Percentiles rank a stretch among this genome's conserved stretches.
These are phyloP conservation scores for Pelodiscus sinensis DNA, from an alignment of 2,113 vertebrate genomes.

Conservation along the genomic window DNA sequence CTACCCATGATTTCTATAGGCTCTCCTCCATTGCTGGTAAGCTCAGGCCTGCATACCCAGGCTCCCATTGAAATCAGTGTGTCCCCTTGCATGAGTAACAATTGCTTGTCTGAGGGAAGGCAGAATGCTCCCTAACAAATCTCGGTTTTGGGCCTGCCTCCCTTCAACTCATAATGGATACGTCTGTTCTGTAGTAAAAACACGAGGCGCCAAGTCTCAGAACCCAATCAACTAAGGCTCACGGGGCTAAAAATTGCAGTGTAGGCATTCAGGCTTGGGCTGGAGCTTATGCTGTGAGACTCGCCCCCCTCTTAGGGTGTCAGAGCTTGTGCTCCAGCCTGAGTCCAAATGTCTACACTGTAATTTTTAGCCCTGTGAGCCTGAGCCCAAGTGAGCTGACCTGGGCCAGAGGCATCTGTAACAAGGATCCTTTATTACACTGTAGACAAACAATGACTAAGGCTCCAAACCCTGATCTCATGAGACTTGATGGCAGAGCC, in stretches of 20 bases:
- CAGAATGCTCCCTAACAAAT: neutral
- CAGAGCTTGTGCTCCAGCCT: neutral
- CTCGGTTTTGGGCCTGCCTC: neutral
- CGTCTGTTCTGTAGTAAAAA: neutral
- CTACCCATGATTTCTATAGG: neutral
- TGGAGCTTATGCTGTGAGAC: neutral
- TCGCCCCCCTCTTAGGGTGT: neutral
- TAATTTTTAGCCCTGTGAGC: neutral
- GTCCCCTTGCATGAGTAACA: neutral
- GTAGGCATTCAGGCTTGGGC: neutral
- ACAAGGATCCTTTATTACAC: neutral
- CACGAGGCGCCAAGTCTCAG: neutral
- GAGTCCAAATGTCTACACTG: neutral
- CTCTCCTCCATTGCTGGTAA: neutral
- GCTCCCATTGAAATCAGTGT: neutral
- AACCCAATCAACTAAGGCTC: neutral
- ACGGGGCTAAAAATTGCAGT: neutral
- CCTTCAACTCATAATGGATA: neutral
- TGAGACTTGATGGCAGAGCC: neutral
- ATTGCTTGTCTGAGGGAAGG: neutral
- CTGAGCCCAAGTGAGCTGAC: neutral
- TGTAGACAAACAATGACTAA: neutral
- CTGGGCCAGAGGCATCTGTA: neutral
- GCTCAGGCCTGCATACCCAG: neutral
- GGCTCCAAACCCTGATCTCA: neutral